A percentile compares a stretch with the other conserved stretches of the same genome.
Conservation (phyloP, 2,888 invertebrate species). For the Gymnocheta viridis region DNA sequence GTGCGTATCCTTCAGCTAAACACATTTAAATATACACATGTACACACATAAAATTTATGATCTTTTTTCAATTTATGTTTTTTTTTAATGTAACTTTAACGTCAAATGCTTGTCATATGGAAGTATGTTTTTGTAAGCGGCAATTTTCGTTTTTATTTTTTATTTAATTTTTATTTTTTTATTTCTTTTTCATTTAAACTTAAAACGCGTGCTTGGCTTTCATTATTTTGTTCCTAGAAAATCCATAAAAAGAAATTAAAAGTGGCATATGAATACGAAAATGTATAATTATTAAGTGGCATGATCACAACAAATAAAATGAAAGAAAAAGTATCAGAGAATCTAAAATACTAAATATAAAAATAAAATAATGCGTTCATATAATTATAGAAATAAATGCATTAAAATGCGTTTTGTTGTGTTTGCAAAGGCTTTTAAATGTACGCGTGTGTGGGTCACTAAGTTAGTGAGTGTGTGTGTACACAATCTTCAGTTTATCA, state of each 20-base stretch:
- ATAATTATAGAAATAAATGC: too few species aligned
- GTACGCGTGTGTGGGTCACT: neutral
- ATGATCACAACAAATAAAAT: constrained; percentile 61
- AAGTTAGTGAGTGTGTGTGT: constrained; percentile 14
- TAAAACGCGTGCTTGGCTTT: constrained; percentile 58
- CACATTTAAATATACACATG: too few species aligned
- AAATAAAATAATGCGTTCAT: constrained; percentile 34
- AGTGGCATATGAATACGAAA: neutral
- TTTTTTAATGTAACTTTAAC: constrained; percentile 21
- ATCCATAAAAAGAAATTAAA: constrained; percentile 49
- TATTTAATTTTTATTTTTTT: too few species aligned
- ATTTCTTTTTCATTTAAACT: constrained; percentile 47
- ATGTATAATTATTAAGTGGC: constrained; percentile 62
- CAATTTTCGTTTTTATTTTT: constrained; percentile 35
- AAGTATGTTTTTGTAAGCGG: constrained; percentile 19
- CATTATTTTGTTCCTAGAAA: constrained; percentile 57
- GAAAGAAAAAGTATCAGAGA: neutral
- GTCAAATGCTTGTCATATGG: constrained; percentile 60
- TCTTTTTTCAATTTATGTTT: constrained; percentile 27
- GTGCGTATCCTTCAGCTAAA: neutral
- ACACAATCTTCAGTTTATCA: constrained; percentile 58
- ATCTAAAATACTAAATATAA: constrained; percentile 46
- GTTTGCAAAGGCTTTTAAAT: neutral
- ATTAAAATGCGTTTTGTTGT: constrained; percentile 34
- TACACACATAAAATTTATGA: constrained; percentile 39